Percentiles rank a stretch among this genome's conserved stretches.
These are phyloP conservation scores for Andrena haemorrhoa DNA, from an alignment of 2,888 invertebrate genomes.

Conservation along the genomic window DNA sequence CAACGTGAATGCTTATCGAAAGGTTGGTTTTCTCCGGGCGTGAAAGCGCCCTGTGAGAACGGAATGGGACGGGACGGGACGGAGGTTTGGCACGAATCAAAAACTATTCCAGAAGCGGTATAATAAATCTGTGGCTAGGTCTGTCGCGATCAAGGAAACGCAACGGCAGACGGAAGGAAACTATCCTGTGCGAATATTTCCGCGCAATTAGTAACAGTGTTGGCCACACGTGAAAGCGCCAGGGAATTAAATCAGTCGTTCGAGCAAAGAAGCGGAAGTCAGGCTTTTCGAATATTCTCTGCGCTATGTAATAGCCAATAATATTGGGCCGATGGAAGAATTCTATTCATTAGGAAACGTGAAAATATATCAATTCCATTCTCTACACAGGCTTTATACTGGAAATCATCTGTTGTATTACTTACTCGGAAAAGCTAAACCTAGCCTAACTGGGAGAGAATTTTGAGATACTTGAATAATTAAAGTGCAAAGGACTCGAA, in stretches of 20 bases:
- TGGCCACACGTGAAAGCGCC: slow-evolving; percentile 76
- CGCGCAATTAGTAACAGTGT: slow-evolving; percentile 72
- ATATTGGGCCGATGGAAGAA: background rate
- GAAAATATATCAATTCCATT: background rate
- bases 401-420: background rate
- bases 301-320: slow-evolving; percentile 27
- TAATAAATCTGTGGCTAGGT: slow-evolving; percentile 23
- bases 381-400: background rate
- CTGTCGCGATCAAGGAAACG: slow-evolving; percentile 55
- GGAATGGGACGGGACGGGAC: slow-evolving; percentile 13
- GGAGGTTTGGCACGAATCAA: slow-evolving; percentile 46
- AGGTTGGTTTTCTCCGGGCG: slow-evolving; percentile 77
- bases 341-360: background rate
- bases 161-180: slow-evolving; percentile 67
- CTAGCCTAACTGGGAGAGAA: no score
- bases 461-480: no score
- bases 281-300: slow-evolving; percentile 26
- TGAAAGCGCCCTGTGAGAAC: slow-evolving; percentile 71
- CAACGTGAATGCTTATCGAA: slow-evolving; percentile 79
- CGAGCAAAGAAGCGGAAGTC: slow-evolving; percentile 65
- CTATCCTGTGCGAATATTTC: slow-evolving; percentile 64
- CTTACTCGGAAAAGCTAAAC: no score
- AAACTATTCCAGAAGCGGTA: slow-evolving; percentile 27
- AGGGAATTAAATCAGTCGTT: slow-evolving; percentile 74
- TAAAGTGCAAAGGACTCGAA: no score